Evolutionary conservation across 2,113 vertebrate genomes (phyloP).

Genomic region (Corydoras sp.): DNA sequence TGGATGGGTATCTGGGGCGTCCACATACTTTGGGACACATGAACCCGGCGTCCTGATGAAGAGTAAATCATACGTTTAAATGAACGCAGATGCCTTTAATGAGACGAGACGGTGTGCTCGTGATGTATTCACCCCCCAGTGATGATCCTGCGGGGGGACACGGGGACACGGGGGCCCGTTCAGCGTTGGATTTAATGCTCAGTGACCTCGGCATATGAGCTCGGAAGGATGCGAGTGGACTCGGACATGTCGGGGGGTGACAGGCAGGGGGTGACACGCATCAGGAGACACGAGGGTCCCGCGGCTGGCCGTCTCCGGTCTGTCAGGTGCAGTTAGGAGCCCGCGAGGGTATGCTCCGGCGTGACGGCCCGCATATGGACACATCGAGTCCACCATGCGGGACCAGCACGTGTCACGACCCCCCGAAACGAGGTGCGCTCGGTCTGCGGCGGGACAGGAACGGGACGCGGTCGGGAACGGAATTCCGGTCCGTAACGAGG

Average conservation of each 20-base stretch:
- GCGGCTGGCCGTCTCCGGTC: conserved; percentile 18
- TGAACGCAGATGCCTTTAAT: too few species aligned
- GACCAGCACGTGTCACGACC: not conserved
- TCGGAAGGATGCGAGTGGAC: not conserved
- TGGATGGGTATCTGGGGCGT: too few species aligned
- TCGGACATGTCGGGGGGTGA: conserved; percentile 19
- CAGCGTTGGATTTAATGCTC: conserved; percentile 12
- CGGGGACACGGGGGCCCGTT: not conserved
- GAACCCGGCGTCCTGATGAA: too few species aligned
- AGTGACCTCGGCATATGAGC: conserved; percentile 29
- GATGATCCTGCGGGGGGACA: not conserved
- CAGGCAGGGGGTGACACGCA: conserved; percentile 17
- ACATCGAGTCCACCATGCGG: not conserved
- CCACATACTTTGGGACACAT: too few species aligned
- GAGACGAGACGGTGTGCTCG: too few species aligned
- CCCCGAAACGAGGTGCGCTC: not conserved
- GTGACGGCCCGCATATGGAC: not conserved
- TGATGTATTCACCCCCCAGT: not conserved
- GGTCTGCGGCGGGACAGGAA: too few species aligned
- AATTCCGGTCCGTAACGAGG: too few species aligned
- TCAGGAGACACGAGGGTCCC: conserved; percentile 11
- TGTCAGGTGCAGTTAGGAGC: conserved; percentile 28
- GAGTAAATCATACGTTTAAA: too few species aligned
- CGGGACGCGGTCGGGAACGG: too few species aligned
- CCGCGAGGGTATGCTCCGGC: too few species aligned